phyloP scores from a whole-genome alignment of 2,113 vertebrate species.

The Eublepharis macularius region DNA sequence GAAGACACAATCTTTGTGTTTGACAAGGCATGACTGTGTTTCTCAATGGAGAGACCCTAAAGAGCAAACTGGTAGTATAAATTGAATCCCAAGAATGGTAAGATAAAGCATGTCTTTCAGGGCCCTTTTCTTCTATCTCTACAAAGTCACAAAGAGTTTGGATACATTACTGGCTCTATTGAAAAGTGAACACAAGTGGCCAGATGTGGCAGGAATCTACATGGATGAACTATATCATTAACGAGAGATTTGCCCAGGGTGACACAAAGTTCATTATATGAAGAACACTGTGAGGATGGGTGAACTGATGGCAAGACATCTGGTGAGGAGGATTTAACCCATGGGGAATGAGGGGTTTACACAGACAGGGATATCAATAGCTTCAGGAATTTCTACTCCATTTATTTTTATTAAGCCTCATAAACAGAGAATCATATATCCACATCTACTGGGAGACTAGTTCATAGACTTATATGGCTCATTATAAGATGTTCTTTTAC shows the following conservation, averaged over 20 bases:
- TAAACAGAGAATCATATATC: constrained; percentile 27
- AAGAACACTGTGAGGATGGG: constrained; percentile 13
- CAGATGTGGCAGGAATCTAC: neutral
- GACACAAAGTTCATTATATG: constrained; percentile 26
- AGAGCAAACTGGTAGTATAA: neutral
- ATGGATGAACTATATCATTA: constrained; percentile 12
- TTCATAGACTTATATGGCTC: constrained; percentile 25
- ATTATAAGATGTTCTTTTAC: constrained; percentile 21
- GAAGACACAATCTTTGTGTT: neutral
- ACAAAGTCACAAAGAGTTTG: neutral
- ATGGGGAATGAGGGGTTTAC: constrained; percentile 5
- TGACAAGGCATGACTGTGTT: neutral
- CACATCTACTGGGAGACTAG: constrained; percentile 16
- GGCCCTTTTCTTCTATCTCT: neutral
- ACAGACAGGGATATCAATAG: constrained; percentile 21
- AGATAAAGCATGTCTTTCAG: no score
- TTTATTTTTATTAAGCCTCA: constrained; percentile 37
- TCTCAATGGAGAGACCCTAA: neutral
- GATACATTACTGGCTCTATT: neutral
- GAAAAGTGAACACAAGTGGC: neutral
- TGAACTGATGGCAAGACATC: constrained; percentile 19
- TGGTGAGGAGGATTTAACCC: constrained; percentile 16
- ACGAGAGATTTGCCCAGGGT: constrained; percentile 21
- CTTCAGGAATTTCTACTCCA: constrained; percentile 36
- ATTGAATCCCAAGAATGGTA: neutral